These are phyloP conservation scores for Tragelaphus scriptus DNA, from an alignment of 2,113 vertebrate genomes.

Conservation along the genomic window DNA sequence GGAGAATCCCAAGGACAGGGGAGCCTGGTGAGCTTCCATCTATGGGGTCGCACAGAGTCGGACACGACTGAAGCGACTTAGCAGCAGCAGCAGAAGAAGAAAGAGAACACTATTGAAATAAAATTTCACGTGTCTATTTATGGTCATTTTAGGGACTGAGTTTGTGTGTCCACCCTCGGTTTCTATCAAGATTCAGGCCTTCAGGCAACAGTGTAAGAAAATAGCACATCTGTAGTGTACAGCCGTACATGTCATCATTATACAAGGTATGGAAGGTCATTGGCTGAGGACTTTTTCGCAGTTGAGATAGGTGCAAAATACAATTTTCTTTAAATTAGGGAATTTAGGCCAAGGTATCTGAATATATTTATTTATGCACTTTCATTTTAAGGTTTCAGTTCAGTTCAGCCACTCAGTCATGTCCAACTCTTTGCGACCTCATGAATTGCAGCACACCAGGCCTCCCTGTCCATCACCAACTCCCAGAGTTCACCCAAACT, in stretches of 20 bases:
- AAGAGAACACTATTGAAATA: not conserved
- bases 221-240: not conserved
- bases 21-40: too few species aligned
- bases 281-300: not conserved
- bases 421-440: rapidly evolving
- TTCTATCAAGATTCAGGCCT: not conserved
- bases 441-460: too few species aligned
- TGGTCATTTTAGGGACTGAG: not conserved
- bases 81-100: not conserved
- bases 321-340: not conserved
- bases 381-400: not conserved
- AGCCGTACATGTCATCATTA: not conserved
- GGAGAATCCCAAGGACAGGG: too few species aligned
- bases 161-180: too few species aligned
- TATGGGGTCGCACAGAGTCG: too few species aligned
- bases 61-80: too few species aligned
- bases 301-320: not conserved
- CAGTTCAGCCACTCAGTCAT: rapidly evolving
- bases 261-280: not conserved
- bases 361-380: not conserved
- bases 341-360: not conserved
- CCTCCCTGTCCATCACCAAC: too few species aligned
- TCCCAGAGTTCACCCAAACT: too few species aligned
- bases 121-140: not conserved
- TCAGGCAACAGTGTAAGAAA: not conserved